These are phyloP conservation scores for Ochotona curzoniae DNA, from an alignment of 2,113 vertebrate species.

Conservation along the genomic window DNA sequence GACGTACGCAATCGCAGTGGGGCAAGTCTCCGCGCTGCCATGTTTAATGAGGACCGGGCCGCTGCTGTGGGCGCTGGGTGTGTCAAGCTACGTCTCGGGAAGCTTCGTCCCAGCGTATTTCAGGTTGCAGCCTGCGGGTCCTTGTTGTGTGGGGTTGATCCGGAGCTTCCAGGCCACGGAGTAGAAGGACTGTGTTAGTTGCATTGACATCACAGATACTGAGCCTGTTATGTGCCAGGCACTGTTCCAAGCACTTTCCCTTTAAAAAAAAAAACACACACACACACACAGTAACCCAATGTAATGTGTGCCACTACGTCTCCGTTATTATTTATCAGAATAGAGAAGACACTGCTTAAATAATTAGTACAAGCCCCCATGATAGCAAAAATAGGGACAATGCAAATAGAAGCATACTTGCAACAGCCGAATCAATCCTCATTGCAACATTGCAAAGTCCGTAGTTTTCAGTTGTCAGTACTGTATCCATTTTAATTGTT, in stretches of 20 bases:
- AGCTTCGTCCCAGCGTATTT: neutral
- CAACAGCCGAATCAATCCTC: conserved; percentile 14
- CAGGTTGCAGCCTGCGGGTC: neutral
- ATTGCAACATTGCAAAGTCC: conserved; percentile 6
- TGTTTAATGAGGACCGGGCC: conserved; percentile 69
- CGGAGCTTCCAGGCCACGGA: neutral
- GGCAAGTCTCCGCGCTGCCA: conserved; percentile 54
- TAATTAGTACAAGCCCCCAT: conserved; percentile 19
- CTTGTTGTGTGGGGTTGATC: conserved; percentile 11
- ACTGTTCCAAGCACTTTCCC: conserved; percentile 27
- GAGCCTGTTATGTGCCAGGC: neutral
- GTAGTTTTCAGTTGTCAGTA: neutral
- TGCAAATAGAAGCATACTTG: conserved; percentile 20
- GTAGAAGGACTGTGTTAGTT: conserved; percentile 17
- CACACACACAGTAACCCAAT: neutral
- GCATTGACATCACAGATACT: conserved; percentile 22
- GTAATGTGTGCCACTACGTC: neutral
- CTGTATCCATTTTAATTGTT: conserved; percentile 33
- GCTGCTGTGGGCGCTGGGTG: conserved; percentile 29
- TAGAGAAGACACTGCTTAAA: conserved; percentile 15
- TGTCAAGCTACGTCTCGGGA: conserved; percentile 36
- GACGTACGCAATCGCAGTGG: conserved; percentile 68
- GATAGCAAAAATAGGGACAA: neutral
- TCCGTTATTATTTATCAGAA: conserved; percentile 48
- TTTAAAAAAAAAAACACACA: neutral